These are phyloP conservation scores for Zeus faber DNA, from an alignment of 2,113 vertebrate species.

Conservation along the genomic window DNA sequence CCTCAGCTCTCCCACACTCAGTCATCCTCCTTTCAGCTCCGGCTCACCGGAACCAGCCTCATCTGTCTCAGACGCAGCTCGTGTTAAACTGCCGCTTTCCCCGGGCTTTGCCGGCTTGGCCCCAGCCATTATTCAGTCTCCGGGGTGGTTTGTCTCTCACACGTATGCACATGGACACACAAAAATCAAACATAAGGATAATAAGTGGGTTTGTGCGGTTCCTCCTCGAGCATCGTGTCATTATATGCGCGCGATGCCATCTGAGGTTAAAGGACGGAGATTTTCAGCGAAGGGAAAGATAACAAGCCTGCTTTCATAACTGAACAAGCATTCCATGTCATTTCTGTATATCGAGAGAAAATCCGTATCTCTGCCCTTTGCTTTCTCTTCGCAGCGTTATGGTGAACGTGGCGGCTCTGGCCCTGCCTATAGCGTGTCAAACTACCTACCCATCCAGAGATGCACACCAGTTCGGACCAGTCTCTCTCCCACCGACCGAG, in stretches of 20 bases:
- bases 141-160: neutral
- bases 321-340: no score
- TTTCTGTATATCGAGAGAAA: no score
- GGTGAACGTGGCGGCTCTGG: slow-evolving; percentile 65
- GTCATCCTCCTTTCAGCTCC: slow-evolving; percentile 51
- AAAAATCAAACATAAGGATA: no score
- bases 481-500: slow-evolving; percentile 66
- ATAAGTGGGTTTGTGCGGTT: no score
- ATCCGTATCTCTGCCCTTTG: neutral
- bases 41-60: slow-evolving; percentile 47
- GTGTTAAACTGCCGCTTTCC: slow-evolving; percentile 40
- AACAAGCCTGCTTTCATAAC: no score
- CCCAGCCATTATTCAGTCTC: slow-evolving; percentile 15
- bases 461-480: slow-evolving; percentile 75
- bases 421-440: slow-evolving; percentile 45
- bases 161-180: neutral
- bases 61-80: slow-evolving; percentile 43
- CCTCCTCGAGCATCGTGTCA: no score
- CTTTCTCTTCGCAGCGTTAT: slow-evolving; percentile 72
- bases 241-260: no score
- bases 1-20: slow-evolving; percentile 60
- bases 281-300: no score
- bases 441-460: slow-evolving; percentile 46
- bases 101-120: slow-evolving; percentile 30
- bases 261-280: no score